A percentile compares a stretch with the other conserved stretches of the same genome.
phyloP scores from a whole-genome alignment of 1,140 invertebrate genomes.

The Brachionus angularis region DNA sequence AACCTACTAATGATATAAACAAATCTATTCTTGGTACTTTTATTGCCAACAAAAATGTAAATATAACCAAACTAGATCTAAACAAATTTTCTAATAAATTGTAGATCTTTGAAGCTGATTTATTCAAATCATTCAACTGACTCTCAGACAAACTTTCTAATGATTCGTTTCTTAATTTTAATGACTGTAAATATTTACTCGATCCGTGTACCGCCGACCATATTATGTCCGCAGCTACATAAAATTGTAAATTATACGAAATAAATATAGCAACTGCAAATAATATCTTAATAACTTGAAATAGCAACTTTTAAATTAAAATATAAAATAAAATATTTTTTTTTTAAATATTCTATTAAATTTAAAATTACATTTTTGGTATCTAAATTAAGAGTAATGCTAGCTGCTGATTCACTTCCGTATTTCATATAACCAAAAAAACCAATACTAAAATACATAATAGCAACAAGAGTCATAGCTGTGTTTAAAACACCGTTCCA shows the following conservation, averaged over 20 bases:
- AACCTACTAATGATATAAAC: conserved; percentile 83
- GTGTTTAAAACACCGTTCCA: conserved; percentile 79
- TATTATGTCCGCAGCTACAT: conserved; percentile 82
- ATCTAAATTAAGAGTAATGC: conserved; percentile 78
- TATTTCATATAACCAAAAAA: conserved; percentile 84
- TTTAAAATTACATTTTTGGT: conserved; percentile 51
- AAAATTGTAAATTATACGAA: conserved; percentile 82
- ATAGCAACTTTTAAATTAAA: conserved; percentile 65
- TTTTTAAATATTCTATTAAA: neutral
- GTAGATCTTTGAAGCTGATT: conserved; percentile 11
- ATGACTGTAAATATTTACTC: conserved; percentile 50
- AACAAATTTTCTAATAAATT: conserved; percentile 30
- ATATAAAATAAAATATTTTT: too few species aligned
- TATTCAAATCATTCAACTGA: conserved; percentile 2
- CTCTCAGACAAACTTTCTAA: neutral
- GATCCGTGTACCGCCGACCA: conserved; percentile 70
- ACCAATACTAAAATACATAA: conserved; percentile 74
- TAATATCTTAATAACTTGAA: conserved; percentile 71
- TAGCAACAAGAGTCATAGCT: conserved; percentile 76
- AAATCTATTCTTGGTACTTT: conserved; percentile 78
- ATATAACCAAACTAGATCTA: conserved; percentile 3
- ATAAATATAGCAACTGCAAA: conserved; percentile 81
- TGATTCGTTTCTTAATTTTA: conserved; percentile 50
- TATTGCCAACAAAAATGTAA: conserved; percentile 68
- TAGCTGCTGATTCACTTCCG: conserved; percentile 68